Evolutionary conservation across 2,888 invertebrate genomes (phyloP), one percentile per base, ranked within the genome.

Genomic region (Anagyrus pseudococci): DNA sequence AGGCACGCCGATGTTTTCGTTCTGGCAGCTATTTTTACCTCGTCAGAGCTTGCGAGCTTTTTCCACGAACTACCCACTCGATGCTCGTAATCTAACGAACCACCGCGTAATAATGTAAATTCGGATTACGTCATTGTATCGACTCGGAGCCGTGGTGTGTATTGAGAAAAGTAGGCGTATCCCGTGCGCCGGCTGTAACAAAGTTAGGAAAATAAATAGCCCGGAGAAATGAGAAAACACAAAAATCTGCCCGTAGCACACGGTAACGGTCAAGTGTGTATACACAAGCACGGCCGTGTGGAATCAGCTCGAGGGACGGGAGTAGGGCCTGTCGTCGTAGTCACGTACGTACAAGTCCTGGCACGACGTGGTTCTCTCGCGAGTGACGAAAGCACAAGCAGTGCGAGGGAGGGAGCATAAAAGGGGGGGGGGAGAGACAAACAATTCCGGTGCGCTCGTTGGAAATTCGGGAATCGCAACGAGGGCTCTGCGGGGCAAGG

Each of bases 131-230:
- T n/a, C n/a, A n/a, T n/a, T n/a, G n/a, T n/a, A n/a, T n/a, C n/a
- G n/a, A n/a, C n/a, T n/a, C n/a, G n/a, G 41, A 41, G 41, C 17
- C 41, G 41, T 73, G 73, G n/a, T n/a, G n/a, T n/a, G n/a, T n/a
- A n/a, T n/a, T n/a, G n/a, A n/a, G n/a, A n/a, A n/a, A n/a, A n/a
- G n/a, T n/a, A n/a, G n/a, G n/a, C n/a, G n/a, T n/a, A n/a, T n/a
- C n/a, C n/a, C n/a, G n/a, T n/a, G n/a, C n/a, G n/a, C n/a, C n/a
- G n/a, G n/a, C n/a, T n/a, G 77, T 75, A 75, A 78, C 77, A 73
- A 77, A 78, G 77, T 78, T 75, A 77, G 73, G 73, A 75, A 72
- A 75, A 77, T 75, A 80, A 79, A 80, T 76, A 80, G 68, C 61
- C 56, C 58, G 61, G 69, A 64, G 17, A 4, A 19, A 15, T 13